Percentiles rank a stretch among this genome's conserved stretches.
These are phyloP conservation scores for Apamea monoglypha DNA, from an alignment of 2,888 invertebrate genomes.

Conservation along the genomic window DNA sequence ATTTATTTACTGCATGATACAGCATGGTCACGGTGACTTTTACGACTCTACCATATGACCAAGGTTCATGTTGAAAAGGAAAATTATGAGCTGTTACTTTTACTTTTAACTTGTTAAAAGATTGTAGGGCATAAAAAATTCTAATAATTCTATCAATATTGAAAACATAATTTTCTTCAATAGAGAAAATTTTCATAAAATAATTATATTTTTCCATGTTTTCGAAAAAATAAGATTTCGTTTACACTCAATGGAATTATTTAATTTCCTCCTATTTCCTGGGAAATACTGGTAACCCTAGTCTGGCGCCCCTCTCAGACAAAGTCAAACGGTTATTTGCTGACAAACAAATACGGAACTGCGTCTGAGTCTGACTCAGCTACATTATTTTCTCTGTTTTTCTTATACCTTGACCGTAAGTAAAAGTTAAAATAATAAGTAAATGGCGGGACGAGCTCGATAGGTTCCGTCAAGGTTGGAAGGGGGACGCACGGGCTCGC, in stretches of 20 bases:
- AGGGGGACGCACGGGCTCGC: too few relatives aligned
- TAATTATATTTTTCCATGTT: neutral
- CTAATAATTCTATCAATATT: neutral
- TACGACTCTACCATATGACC: neutral
- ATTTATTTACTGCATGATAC: neutral
- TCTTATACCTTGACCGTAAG: neutral
- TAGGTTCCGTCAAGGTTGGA: too few relatives aligned
- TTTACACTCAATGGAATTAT: neutral
- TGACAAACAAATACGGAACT: conserved; percentile 39
- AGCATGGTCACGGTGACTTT: neutral
- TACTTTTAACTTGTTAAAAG: neutral
- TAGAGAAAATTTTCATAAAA: neutral
- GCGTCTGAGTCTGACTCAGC: conserved; percentile 47
- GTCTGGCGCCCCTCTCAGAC: conserved; percentile 41
- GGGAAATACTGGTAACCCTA: conserved; percentile 41
- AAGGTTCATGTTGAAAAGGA: neutral
- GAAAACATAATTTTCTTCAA: too few relatives aligned
- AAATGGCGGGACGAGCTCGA: too few relatives aligned
- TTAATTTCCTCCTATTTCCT: neutral
- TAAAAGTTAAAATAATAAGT: conserved; percentile 14
- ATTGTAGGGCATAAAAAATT: neutral
- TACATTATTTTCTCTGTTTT: conserved; percentile 18
- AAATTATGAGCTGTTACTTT: neutral
- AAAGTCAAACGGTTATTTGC: conserved; percentile 37
- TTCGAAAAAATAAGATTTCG: neutral